Percentiles rank a stretch among this genome's conserved stretches.
These are phyloP conservation scores for Cottoperca gobio DNA, from an alignment of 2,797 vertebrate species.

Conservation along the genomic window DNA sequence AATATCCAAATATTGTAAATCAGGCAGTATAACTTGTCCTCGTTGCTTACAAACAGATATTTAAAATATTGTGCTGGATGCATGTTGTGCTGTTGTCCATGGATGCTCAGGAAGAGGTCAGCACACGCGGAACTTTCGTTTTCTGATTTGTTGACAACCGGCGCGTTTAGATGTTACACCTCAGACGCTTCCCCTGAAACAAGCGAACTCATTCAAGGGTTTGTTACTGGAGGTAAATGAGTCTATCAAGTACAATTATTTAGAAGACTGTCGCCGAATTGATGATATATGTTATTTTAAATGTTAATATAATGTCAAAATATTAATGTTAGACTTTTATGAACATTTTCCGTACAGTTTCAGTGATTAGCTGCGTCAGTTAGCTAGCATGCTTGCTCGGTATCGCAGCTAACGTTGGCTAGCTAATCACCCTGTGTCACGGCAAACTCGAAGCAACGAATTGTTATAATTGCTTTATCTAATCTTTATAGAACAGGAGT, in stretches of 20 bases:
- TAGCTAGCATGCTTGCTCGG: slow-evolving; percentile 62
- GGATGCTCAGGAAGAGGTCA: not conserved
- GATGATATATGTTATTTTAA: rapidly evolving
- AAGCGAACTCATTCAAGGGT: slow-evolving; percentile 87
- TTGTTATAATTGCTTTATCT: not conserved
- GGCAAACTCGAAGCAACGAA: slow-evolving; percentile 4
- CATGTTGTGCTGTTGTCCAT: no score
- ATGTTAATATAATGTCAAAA: rapidly evolving
- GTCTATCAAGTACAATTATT: not conserved
- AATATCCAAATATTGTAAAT: not conserved
- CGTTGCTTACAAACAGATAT: not conserved
- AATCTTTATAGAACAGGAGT: rapidly evolving
- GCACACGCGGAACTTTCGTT: slow-evolving; percentile 59
- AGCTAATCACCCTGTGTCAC: slow-evolving; percentile 51
- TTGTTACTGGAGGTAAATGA: slow-evolving; percentile 72
- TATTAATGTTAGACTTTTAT: not conserved
- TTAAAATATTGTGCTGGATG: not conserved
- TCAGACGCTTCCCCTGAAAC: slow-evolving; percentile 78
- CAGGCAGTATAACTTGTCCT: not conserved
- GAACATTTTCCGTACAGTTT: not conserved
- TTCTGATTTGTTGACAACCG: slow-evolving; percentile 27
- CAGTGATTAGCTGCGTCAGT: slow-evolving; percentile 12
- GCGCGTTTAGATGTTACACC: slow-evolving; percentile 53
- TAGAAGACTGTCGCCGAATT: rapidly evolving
- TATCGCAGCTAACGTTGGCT: slow-evolving; percentile 62